A percentile compares a stretch with the other conserved stretches of the same genome.
Conservation (phyloP, 2,888 invertebrate genomes). For the Acanthoscelides obtectus region DNA sequence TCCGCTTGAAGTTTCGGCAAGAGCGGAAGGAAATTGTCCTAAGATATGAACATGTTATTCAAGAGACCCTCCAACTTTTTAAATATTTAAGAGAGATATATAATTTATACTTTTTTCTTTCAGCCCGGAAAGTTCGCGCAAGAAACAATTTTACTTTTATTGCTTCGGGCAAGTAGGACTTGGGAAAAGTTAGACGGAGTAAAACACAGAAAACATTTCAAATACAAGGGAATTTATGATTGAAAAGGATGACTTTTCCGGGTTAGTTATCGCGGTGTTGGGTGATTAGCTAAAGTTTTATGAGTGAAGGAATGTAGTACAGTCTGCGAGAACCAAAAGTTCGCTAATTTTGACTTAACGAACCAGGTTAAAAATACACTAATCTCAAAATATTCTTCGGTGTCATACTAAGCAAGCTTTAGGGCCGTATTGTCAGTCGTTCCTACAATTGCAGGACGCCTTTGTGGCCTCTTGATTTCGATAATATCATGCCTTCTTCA, state of each 20-base stretch:
- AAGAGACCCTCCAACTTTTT: constrained; percentile 8
- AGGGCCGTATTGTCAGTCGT: too few species aligned
- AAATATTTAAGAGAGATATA: constrained; percentile 7
- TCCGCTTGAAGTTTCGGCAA: constrained; percentile 15
- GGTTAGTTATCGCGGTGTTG: not conserved
- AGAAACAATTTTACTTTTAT: constrained; percentile 10
- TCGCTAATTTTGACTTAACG: too few species aligned
- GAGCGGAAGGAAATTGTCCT: constrained; percentile 17
- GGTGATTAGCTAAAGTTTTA: not conserved
- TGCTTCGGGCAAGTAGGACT: constrained; percentile 2
- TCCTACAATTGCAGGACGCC: too few species aligned
- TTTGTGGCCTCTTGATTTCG: too few species aligned
- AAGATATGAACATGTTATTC: constrained; percentile 23
- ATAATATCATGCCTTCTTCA: too few species aligned
- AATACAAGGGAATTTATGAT: not conserved
- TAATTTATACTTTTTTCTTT: constrained; percentile 11
- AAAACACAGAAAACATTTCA: not conserved
- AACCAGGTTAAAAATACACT: too few species aligned
- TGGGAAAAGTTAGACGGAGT: not conserved
- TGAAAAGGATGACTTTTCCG: not conserved
- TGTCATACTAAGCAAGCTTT: too few species aligned
- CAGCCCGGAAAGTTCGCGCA: not conserved
- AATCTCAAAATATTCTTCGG: too few species aligned
- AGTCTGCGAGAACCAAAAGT: too few species aligned
- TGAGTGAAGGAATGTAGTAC: not conserved